Conservation (phyloP, 2,113 vertebrate genomes). For the Rhea americana region DNA sequence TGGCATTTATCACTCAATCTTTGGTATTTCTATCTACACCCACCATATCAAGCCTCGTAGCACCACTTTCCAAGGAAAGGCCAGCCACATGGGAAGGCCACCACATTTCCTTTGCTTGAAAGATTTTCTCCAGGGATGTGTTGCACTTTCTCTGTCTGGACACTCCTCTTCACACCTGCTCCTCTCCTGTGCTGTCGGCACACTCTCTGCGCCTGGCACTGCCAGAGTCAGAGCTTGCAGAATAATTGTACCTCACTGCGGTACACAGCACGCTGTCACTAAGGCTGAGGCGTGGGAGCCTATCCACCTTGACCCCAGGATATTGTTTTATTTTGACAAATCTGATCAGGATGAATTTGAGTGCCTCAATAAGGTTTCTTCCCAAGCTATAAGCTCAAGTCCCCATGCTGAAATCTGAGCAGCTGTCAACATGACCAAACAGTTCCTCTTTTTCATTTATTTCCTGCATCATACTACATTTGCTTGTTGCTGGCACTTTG, state of each 20-base stretch:
- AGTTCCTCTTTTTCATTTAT: background rate
- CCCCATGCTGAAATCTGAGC: background rate
- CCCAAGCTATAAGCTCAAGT: background rate
- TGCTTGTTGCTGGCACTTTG: background rate
- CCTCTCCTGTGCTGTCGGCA: background rate
- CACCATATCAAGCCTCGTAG: background rate
- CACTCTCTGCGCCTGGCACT: background rate
- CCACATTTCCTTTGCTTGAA: background rate
- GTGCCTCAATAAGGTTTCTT: background rate
- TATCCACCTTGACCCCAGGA: background rate
- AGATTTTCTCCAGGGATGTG: background rate
- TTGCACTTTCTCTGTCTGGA: background rate
- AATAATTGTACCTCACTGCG: background rate
- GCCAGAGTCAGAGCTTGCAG: background rate
- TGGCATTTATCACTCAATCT: background rate
- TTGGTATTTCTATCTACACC: background rate
- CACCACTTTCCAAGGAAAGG: background rate
- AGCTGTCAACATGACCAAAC: background rate
- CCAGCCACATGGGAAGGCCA: background rate
- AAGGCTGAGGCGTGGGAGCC: background rate
- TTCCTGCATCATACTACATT: background rate
- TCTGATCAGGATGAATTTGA: background rate
- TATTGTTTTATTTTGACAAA: background rate
- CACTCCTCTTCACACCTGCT: background rate
- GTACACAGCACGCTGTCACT: background rate